These are phyloP conservation scores for Clamator glandarius DNA, from an alignment of 2,797 vertebrate species.

Conservation along the genomic window DNA sequence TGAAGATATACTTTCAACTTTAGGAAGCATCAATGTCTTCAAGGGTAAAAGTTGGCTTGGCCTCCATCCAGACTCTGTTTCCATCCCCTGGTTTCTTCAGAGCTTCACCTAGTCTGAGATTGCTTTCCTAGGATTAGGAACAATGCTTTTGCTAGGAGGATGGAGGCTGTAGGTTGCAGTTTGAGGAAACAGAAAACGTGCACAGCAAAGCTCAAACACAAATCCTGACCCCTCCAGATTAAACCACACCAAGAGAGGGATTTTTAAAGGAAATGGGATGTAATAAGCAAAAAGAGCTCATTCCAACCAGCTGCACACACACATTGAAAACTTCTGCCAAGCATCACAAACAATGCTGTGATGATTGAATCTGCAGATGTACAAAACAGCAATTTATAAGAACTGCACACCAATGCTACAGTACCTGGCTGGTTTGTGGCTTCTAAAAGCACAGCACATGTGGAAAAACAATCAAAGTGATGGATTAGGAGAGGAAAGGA, in stretches of 20 bases:
- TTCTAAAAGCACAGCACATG: slow-evolving; percentile 87
- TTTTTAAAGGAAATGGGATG: slow-evolving; percentile 19
- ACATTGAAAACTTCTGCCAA: slow-evolving; percentile 63
- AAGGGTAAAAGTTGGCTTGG: slow-evolving; percentile 1
- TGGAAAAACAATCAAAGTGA: slow-evolving; percentile 85
- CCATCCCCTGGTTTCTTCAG: background rate
- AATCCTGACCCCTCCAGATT: background rate
- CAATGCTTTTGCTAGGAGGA: slow-evolving; percentile 10
- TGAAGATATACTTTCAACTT: background rate
- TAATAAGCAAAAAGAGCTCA: slow-evolving; percentile 55
- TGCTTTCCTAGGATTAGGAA: background rate
- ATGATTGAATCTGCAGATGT: slow-evolving; percentile 55
- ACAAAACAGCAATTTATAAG: slow-evolving; percentile 43
- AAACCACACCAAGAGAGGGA: slow-evolving; percentile 25
- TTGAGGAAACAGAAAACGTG: slow-evolving; percentile 54
- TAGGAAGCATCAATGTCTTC: background rate
- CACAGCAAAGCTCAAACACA: slow-evolving; percentile 61
- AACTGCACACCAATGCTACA: slow-evolving; percentile 82
- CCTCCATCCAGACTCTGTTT: background rate
- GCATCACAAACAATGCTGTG: slow-evolving; percentile 59
- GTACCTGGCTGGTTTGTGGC: slow-evolving; percentile 90
- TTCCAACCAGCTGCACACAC: slow-evolving; percentile 51
- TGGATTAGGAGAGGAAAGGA: slow-evolving; percentile 76
- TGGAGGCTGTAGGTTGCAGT: background rate
- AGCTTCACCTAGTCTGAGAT: background rate